Evolutionary conservation across 2,888 invertebrate species (phyloP), one percentile per base, ranked within the genome.

Genomic region (Arctia plantaginis): DNA sequence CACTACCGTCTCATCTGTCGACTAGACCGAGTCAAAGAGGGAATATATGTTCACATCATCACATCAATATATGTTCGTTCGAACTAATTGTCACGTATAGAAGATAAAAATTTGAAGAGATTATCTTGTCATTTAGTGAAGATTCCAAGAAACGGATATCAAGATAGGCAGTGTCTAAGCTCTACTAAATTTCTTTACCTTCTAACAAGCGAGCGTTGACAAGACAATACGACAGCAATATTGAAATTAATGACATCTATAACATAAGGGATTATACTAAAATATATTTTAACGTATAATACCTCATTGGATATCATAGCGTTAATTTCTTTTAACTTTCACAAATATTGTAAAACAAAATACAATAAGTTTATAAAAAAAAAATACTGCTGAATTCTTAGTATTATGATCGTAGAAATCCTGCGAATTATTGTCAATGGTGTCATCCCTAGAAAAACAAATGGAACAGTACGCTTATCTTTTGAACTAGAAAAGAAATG

Each of bases 1-100:
- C 66, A 84, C 82, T 74, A 79, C 79, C 77, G 82, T 83, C 79
- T 86, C 91, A 92, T 88, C 81, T 84, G 89, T 85, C 76, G 76
- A 80, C 68, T 76, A 81, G 83, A 86, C 76, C 76, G 76, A 82
- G 77, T 78, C 77, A 76, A 80, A 35, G 27, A 72, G 12, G 72
- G 75, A 90, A 90, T 62, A 62, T 6, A 30, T 62, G 30, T 30
- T 18, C 7, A n/a, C n/a, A n/a, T n/a, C n/a, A n/a, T n/a, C n/a
- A n/a, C n/a, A n/a, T n/a, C n/a, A n/a, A n/a, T n/a, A n/a, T n/a
- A n/a, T 62, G 30, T 30, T 18, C 7, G 30, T 18, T 62, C 62
- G 7, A 62, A 62, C 30, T 62, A 62, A 62, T 62, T 62, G 30
- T 62, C 62, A 62, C 62, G 18, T 30, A 62, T 8, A 18, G 0